Percentiles rank a stretch among this genome's conserved stretches.
These are phyloP conservation scores for Rhinoptilus africanus DNA, from an alignment of 2,113 vertebrate species.

Conservation along the genomic window DNA sequence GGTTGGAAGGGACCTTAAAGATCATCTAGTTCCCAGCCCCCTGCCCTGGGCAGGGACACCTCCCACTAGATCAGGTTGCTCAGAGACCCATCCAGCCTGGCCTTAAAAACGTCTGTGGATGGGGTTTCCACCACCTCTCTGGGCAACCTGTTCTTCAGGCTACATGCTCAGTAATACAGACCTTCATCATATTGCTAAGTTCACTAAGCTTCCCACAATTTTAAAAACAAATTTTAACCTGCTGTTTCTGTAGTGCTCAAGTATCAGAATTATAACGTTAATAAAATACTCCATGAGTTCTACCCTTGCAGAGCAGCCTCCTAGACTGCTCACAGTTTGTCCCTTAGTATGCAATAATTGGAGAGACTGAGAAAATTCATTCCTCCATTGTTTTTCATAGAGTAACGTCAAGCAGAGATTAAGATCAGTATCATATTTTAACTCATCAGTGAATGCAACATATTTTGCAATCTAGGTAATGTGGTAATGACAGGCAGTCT, in stretches of 20 bases:
- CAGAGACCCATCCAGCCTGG: too few species aligned
- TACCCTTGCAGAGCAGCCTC: background rate
- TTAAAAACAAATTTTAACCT: background rate
- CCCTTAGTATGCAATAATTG: background rate
- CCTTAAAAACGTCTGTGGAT: too few species aligned
- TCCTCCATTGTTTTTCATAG: background rate
- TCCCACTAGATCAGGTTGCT: too few species aligned
- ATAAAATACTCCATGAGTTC: background rate
- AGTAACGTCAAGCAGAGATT: background rate
- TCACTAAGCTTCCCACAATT: background rate
- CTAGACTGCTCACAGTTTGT: background rate
- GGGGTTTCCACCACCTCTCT: too few species aligned
- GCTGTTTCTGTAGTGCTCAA: background rate
- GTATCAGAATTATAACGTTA: background rate
- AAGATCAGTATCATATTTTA: background rate
- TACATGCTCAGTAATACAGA: background rate
- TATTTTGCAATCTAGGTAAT: background rate
- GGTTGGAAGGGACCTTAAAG: too few species aligned
- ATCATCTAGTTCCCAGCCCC: too few species aligned
- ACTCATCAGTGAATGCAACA: background rate
- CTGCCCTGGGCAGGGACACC: too few species aligned
- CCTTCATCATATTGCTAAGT: background rate
- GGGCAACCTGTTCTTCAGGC: background rate
- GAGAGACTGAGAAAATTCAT: background rate
- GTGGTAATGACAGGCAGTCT: background rate